Evolutionary conservation across 2,888 invertebrate species (phyloP), one percentile per base, ranked within the genome.

Genomic region (Clostera curtula): DNA sequence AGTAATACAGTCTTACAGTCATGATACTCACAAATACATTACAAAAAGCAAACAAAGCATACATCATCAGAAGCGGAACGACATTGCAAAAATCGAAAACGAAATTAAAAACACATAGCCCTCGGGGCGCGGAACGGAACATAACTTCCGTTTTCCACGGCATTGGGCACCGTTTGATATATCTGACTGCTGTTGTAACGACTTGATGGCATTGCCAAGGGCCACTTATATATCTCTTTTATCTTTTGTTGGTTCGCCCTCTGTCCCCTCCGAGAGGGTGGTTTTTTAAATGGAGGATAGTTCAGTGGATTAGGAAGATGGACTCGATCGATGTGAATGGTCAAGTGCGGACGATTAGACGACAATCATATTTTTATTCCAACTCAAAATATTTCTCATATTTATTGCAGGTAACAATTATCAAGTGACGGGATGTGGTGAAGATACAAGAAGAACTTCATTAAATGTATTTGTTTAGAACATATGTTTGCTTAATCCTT

Each of bases 151-250:
- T 80, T 85, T 85, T 82, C 80, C 80, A 66, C 72, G 65, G 65
- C 83, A 82, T 85, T 84, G 82, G 73, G 77, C 75, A 74, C 82
- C 72, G 80, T 84, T 84, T 85, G 85, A 85, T 83, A 84, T 83
- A 85, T 84, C 79, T 82, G 76, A 84, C 70, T 79, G 68, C 68
- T 71, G 64, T 82, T 83, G 76, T 84, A 84, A 85, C 82, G 85
- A 83, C 82, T 79, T 79, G 80, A 82, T 83, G 77, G 79, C 70
- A 65, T 68, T 73, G 75, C 72, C 66, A 72, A 77, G 79, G 79
- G 79, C 80, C 74, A 82, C 82, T 83, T 80, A 79, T 80, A 82
- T 80, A 79, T 83, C 77, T 73, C 77, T 77, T 82, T 82, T 82
- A 83, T 83, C 80, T 82, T 72, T 76, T 72, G 72, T 71, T 68